A percentile compares a stretch with the other conserved stretches of the same genome.
phyloP scores from a whole-genome alignment of 1,140 invertebrate genomes.

The Leptinotarsa defecta region DNA sequence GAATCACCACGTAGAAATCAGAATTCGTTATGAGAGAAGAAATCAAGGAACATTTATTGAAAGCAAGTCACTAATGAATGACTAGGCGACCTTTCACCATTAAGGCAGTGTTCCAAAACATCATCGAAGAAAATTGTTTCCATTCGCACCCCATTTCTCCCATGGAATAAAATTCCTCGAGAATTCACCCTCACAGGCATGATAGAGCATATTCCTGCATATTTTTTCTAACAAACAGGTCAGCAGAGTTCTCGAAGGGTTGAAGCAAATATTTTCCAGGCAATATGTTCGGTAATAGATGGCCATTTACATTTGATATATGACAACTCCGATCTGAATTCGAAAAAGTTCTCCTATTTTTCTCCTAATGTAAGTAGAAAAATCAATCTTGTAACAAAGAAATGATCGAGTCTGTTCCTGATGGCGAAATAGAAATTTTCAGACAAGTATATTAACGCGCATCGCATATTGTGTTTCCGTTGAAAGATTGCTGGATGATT shows the following conservation, averaged over 20 bases:
- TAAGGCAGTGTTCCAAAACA: not conserved
- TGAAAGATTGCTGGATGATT: not conserved
- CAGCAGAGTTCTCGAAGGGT: constrained; percentile 7
- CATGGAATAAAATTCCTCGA: not conserved
- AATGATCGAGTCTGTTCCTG: not conserved
- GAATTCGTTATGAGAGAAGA: too few relatives aligned
- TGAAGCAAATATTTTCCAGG: constrained; percentile 6
- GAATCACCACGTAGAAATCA: too few relatives aligned
- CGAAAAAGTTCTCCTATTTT: not conserved
- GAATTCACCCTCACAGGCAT: not conserved
- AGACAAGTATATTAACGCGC: not conserved
- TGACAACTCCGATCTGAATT: not conserved
- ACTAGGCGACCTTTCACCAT: not conserved
- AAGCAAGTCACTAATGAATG: too few relatives aligned
- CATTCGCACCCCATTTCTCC: not conserved
- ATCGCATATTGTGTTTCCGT: not conserved
- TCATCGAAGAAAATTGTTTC: not conserved
- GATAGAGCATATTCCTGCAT: not conserved
- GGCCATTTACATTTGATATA: constrained; percentile 6
- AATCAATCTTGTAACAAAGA: not conserved
- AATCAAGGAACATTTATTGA: too few relatives aligned
- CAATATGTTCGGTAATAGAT: not conserved
- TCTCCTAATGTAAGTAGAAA: not conserved
- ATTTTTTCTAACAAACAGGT: not conserved
- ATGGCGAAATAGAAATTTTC: not conserved